These are phyloP conservation scores for Colostygia pectinataria DNA, from an alignment of 2,888 invertebrate species.

Conservation along the genomic window DNA sequence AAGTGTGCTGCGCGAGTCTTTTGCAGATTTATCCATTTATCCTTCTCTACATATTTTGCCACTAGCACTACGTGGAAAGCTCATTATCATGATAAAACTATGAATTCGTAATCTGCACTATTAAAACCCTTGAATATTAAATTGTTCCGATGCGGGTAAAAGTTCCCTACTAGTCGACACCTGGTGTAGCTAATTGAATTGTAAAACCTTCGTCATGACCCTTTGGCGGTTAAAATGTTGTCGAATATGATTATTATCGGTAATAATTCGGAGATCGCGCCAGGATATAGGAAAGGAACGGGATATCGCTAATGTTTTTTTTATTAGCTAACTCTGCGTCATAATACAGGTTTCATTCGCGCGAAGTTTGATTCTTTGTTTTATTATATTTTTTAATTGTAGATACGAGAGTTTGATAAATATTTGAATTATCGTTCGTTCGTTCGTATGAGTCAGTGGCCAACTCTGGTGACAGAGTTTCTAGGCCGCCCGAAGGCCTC, in stretches of 20 bases:
- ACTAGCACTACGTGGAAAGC: no score
- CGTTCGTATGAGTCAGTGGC: no score
- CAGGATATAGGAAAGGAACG: slow-evolving; percentile 51
- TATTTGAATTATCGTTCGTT: no score
- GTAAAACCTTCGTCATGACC: slow-evolving; percentile 77
- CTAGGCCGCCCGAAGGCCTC: no score
- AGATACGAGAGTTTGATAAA: no score
- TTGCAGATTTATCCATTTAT: no score
- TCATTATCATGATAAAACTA: slow-evolving; percentile 41
- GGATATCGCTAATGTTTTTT: slow-evolving; percentile 51
- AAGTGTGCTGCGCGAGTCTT: no score
- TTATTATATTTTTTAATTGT: no score
- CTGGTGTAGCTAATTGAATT: slow-evolving; percentile 79
- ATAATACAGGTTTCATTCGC: slow-evolving; percentile 5
- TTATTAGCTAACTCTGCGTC: slow-evolving; percentile 16
- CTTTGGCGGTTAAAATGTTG: slow-evolving; percentile 74
- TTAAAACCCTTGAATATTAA: slow-evolving; percentile 65
- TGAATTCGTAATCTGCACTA: slow-evolving; percentile 58
- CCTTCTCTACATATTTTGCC: no score
- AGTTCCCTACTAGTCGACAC: slow-evolving; percentile 68
- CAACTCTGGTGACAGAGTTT: no score
- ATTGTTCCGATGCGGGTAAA: slow-evolving; percentile 56
- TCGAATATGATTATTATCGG: slow-evolving; percentile 74
- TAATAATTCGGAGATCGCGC: slow-evolving; percentile 65
- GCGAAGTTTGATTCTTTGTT: background rate